Conservation (phyloP, 2,113 vertebrate genomes). For the western clawed frog (Xenopus tropicalis) region UCB_Xtro_10.0 CM004445.2:107908501-107909000, state of each 20-base stretch:
- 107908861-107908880: too few relatives aligned
- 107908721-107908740: too few relatives aligned
- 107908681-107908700: too few relatives aligned
- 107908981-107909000: constrained; percentile 84
- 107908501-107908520: constrained; percentile 94
- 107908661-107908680: neutral
- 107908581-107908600: constrained; percentile 94
- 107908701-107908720: too few relatives aligned
- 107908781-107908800: too few relatives aligned
- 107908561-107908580: constrained; percentile 91
- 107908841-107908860: too few relatives aligned
- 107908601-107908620: constrained; percentile 74
- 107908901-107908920: too few relatives aligned
- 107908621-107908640: neutral
- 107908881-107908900: too few relatives aligned
- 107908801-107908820: too few relatives aligned
- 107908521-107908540: constrained; percentile 95
- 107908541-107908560: constrained; percentile 92
- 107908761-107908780: too few relatives aligned
- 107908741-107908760: too few relatives aligned
- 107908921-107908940: neutral
- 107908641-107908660: neutral
- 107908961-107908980: neutral
- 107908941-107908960: neutral
- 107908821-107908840: too few relatives aligned